These are phyloP conservation scores for Petrocephalus schoutedeni DNA, from an alignment of 2,797 vertebrate species.

Conservation along the genomic window DNA sequence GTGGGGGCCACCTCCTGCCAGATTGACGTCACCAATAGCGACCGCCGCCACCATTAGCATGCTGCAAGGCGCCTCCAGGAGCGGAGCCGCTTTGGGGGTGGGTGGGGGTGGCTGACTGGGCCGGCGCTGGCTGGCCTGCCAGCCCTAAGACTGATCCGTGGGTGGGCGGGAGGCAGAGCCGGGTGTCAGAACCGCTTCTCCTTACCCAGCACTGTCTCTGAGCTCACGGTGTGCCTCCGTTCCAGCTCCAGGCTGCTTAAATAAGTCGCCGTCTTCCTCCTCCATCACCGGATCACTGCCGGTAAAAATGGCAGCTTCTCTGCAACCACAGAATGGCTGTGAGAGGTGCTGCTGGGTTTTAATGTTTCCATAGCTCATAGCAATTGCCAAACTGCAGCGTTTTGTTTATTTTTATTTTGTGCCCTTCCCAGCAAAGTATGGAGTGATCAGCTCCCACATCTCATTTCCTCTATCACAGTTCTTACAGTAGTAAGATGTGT, in stretches of 20 bases:
- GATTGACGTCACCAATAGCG: conserved; percentile 43
- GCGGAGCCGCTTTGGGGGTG: background rate
- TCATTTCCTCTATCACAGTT: background rate
- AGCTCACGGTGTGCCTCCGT: background rate
- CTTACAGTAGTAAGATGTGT: background rate
- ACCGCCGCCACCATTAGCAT: conserved; percentile 32
- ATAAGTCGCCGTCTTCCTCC: background rate
- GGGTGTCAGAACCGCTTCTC: background rate
- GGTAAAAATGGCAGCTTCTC: background rate
- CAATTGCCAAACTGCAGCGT: background rate
- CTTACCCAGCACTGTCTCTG: background rate
- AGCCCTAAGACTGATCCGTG: background rate
- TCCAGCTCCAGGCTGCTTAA: background rate
- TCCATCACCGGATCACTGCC: background rate
- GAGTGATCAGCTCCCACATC: background rate
- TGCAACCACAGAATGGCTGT: background rate
- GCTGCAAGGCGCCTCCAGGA: conserved; percentile 14
- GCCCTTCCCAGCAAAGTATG: background rate
- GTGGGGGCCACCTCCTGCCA: conserved; percentile 21
- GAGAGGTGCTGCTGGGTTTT: background rate
- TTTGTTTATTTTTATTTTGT: background rate
- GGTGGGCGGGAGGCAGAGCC: background rate
- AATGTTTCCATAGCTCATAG: background rate
- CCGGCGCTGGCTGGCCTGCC: background rate
- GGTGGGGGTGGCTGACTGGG: background rate